These are phyloP conservation scores for Brachypalpus laphriformis DNA, from an alignment of 2,888 invertebrate genomes.

Conservation along the genomic window DNA sequence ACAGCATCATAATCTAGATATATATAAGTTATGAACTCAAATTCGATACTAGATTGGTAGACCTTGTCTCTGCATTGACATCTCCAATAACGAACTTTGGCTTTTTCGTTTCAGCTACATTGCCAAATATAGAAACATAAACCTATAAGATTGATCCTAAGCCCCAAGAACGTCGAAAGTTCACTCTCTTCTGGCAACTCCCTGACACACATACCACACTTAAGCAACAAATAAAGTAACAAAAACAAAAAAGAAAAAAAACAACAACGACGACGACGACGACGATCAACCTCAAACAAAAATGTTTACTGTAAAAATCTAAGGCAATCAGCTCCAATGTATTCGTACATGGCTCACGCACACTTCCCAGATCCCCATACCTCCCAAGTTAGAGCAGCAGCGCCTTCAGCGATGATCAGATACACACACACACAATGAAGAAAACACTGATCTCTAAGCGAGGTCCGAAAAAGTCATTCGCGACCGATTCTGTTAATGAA, in stretches of 20 bases:
- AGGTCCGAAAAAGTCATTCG: conserved; percentile 70
- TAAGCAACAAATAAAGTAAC: conserved; percentile 41
- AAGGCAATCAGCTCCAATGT: conserved; percentile 46
- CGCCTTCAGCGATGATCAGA: not conserved
- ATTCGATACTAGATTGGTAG: no score
- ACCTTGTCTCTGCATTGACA: no score
- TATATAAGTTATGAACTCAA: no score
- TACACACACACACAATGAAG: not conserved
- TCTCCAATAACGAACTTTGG: no score
- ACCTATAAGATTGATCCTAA: no score
- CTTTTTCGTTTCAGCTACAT: no score
- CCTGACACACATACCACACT: conserved; percentile 46
- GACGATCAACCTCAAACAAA: conserved; percentile 45
- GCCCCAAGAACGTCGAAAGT: not conserved
- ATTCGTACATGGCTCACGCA: conserved; percentile 34
- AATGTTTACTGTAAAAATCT: conserved; percentile 65
- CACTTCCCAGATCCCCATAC: conserved; percentile 2
- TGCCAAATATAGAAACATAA: no score
- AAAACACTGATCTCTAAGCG: conserved; percentile 38
- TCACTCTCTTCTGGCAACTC: conserved; percentile 27
- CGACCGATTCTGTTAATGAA: conserved; percentile 75
- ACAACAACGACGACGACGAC: not conserved
- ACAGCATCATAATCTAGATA: no score
- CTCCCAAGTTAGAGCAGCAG: conserved; percentile 9
- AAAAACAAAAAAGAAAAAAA: not conserved